A percentile compares a stretch with the other conserved stretches of the same genome.
These are phyloP conservation scores for Nibea albiflora DNA, from an alignment of 2,113 vertebrate species.

Conservation along the genomic window DNA sequence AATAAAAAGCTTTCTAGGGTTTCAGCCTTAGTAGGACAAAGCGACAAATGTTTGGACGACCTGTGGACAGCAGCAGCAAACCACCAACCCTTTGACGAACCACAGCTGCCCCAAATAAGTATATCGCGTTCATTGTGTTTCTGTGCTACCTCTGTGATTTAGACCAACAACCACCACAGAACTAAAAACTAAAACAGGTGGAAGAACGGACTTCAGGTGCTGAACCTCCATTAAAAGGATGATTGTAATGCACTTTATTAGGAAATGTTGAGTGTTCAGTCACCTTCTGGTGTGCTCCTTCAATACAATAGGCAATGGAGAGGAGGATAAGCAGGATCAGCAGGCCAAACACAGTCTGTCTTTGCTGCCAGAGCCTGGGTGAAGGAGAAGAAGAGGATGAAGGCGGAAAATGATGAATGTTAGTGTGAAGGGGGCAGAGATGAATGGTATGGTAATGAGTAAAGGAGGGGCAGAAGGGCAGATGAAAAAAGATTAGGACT, in stretches of 20 bases:
- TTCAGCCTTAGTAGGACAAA: not conserved
- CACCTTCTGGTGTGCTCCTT: conserved; percentile 93
- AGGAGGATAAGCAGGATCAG: conserved; percentile 85
- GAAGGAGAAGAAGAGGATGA: conserved; percentile 40
- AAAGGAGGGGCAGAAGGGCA: not conserved
- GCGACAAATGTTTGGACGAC: not conserved
- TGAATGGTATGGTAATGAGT: not conserved
- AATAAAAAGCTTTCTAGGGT: not conserved
- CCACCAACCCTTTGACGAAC: not conserved
- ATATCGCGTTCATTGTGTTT: not conserved
- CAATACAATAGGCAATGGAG: conserved; percentile 86
- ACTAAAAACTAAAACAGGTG: not conserved
- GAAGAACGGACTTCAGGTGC: not conserved
- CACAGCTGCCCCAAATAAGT: not conserved
- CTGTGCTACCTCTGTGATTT: not conserved
- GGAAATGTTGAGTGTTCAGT: conserved; percentile 12
- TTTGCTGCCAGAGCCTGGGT: conserved; percentile 88
- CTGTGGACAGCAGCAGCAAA: not conserved
- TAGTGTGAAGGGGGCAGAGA: not conserved
- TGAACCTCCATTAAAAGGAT: not conserved
- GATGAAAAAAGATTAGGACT: conserved; percentile 24
- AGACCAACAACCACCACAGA: not conserved
- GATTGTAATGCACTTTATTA: not conserved
- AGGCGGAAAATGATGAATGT: not conserved
- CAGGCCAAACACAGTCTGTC: conserved; percentile 82